Evolutionary conservation across 2,113 vertebrate genomes (phyloP).

Genomic region (Thunnus thynnus): DNA sequence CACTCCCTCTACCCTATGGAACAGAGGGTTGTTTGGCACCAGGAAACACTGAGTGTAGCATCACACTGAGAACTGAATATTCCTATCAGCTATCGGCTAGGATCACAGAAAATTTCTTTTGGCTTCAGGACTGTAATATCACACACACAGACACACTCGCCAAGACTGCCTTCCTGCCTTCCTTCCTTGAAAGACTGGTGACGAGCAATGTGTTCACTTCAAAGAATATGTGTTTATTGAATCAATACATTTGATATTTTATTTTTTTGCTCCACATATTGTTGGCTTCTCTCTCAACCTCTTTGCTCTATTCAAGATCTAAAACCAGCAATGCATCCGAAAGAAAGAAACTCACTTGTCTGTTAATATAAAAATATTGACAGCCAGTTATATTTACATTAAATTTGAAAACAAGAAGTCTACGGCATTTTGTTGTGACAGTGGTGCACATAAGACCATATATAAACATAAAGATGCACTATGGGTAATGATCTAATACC

Average conservation of each 20-base stretch:
- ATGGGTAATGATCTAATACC: neutral
- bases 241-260: neutral
- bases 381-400: neutral
- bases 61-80: conserved; percentile 19
- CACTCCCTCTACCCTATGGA: neutral
- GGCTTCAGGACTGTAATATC: conserved; percentile 15
- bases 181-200: too few relatives aligned
- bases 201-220: neutral
- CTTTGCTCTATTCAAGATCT: neutral
- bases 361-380: neutral
- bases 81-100: conserved; percentile 15
- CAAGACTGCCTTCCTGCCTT: neutral
- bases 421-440: too few relatives aligned
- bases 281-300: neutral
- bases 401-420: neutral
- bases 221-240: neutral
- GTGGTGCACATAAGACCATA: too few relatives aligned
- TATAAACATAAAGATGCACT: neutral
- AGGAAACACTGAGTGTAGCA: conserved; percentile 1
- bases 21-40: conserved; percentile 28
- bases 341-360: neutral
- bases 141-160: conserved; percentile 19
- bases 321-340: neutral
- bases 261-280: neutral
- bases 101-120: conserved; percentile 24